phyloP scores from a whole-genome alignment of 2,113 vertebrate genomes.

The Petroica traversi region DNA sequence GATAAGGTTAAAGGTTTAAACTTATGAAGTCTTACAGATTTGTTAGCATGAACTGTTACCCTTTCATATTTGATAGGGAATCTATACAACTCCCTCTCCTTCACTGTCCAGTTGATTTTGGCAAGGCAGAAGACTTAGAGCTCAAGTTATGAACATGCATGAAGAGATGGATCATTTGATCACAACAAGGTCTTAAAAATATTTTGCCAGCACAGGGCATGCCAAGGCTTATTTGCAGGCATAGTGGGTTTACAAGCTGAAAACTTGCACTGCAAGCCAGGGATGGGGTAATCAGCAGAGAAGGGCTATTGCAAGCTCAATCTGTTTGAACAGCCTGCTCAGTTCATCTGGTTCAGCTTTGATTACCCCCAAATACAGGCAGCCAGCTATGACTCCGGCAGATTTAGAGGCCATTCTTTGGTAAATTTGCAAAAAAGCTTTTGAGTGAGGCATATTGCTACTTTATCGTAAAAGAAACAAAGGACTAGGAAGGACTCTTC shows the following conservation, averaged over 20 bases:
- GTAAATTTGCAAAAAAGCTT: conserved; percentile 24
- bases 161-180: neutral
- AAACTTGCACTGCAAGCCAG: neutral
- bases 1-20: neutral
- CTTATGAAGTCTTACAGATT: neutral
- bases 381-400: neutral
- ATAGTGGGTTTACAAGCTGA: neutral
- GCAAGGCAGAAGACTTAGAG: neutral
- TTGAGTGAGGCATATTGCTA: neutral
- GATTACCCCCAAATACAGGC: neutral
- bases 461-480: neutral
- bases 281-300: neutral
- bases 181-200: neutral
- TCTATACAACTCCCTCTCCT: neutral
- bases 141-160: neutral
- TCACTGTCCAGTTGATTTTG: neutral
- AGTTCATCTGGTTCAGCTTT: neutral
- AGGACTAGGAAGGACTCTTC: neutral
- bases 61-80: neutral
- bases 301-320: neutral
- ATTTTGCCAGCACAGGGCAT: neutral
- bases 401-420: neutral
- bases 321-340: conserved; percentile 9
- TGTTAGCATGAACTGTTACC: neutral
- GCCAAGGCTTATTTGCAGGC: neutral